Conservation (phyloP, 2,888 invertebrate species). For the Chorisops tibialis region DNA sequence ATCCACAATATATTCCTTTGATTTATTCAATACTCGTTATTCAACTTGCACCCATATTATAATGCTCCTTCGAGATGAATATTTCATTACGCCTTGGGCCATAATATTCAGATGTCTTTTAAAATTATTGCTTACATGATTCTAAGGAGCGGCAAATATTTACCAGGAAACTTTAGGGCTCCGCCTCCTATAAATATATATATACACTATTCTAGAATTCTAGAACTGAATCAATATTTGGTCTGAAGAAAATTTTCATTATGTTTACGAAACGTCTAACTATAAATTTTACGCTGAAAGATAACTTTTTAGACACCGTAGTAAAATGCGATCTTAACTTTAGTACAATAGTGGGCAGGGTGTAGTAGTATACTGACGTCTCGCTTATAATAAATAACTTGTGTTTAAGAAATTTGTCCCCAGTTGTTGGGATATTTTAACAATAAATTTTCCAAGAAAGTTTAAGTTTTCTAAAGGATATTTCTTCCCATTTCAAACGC, state of each 20-base stretch:
- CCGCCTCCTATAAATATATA: no score
- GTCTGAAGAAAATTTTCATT: slow-evolving; percentile 13
- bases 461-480: slow-evolving; percentile 17
- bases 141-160: no score
- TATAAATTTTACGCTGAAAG: slow-evolving; percentile 9
- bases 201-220: no score
- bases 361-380: not conserved
- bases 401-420: not conserved
- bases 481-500: slow-evolving; percentile 6
- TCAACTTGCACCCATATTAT: no score
- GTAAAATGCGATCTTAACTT: slow-evolving; percentile 23
- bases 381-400: slow-evolving; percentile 5
- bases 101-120: no score
- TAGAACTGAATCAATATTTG: slow-evolving; percentile 14
- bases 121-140: no score
- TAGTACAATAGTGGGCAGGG: slow-evolving; percentile 18
- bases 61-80: no score
- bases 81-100: no score
- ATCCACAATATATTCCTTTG: no score
- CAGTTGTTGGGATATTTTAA: not conserved
- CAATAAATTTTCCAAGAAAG: slow-evolving; percentile 18
- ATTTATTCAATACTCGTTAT: no score
- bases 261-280: slow-evolving; percentile 15
- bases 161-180: no score
- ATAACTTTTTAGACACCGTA: slow-evolving; percentile 6